A percentile compares a stretch with the other conserved stretches of the same genome.
These are phyloP conservation scores for Calosoma granatense DNA, from an alignment of 1,140 invertebrate species.

Conservation along the genomic window DNA sequence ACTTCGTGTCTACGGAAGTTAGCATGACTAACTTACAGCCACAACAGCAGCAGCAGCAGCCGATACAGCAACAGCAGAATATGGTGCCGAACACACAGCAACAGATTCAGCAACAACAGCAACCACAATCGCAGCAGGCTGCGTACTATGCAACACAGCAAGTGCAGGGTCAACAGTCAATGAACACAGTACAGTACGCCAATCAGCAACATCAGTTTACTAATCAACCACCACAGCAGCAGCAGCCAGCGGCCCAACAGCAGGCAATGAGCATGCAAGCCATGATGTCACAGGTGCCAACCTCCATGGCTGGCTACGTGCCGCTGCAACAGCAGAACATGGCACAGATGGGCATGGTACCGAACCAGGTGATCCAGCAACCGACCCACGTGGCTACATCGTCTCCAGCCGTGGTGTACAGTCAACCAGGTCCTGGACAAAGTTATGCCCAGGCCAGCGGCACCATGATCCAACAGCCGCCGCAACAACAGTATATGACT, in stretches of 20 bases:
- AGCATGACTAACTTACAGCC: too few relatives aligned
- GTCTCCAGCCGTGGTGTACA: constrained; percentile 39
- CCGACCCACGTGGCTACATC: constrained; percentile 32
- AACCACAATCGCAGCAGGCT: constrained; percentile 20
- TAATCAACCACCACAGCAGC: constrained; percentile 34
- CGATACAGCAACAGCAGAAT: constrained; percentile 20
- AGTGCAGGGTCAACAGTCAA: not conserved
- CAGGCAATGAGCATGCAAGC: constrained; percentile 15
- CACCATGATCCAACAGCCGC: not conserved
- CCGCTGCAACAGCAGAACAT: constrained; percentile 36
- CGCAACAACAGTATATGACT: constrained; percentile 35
- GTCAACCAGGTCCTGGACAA: constrained; percentile 33
- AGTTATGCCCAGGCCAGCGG: not conserved
- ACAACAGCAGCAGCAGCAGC: constrained; percentile 25
- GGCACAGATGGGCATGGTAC: constrained; percentile 9
- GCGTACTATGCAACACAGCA: constrained; percentile 31
- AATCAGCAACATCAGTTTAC: constrained; percentile 16
- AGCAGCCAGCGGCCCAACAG: constrained; percentile 32
- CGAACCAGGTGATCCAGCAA: constrained; percentile 33
- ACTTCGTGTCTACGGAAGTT: too few relatives aligned
- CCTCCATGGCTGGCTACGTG: constrained; percentile 29
- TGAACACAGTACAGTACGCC: not conserved
- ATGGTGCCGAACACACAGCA: constrained; percentile 25
- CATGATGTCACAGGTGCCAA: constrained; percentile 12
- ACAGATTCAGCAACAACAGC: constrained; percentile 10